These are phyloP conservation scores for Falco naumanni DNA, from an alignment of 2,797 vertebrate genomes.

Conservation along the genomic window DNA sequence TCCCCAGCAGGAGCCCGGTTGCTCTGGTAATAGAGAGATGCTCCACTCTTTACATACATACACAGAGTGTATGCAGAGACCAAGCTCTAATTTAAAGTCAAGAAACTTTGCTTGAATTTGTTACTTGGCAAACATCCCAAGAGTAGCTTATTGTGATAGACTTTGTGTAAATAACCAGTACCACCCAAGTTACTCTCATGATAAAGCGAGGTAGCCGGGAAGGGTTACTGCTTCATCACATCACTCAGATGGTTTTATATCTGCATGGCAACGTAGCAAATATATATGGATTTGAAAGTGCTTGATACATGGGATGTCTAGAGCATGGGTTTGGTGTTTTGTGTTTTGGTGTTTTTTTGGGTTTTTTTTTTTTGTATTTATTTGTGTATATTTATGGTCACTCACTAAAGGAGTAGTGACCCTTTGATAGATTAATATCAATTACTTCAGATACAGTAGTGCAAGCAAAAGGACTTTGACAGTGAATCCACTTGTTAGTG, in stretches of 20 bases:
- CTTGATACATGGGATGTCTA: not conserved
- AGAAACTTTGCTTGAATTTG: not conserved
- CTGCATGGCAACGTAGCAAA: not conserved
- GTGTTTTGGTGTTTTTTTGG: too few relatives aligned
- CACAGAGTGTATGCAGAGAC: not conserved
- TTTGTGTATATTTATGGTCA: slow-evolving; percentile 30
- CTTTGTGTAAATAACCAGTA: slow-evolving; percentile 11
- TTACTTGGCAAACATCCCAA: slow-evolving; percentile 8
- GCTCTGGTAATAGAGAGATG: not conserved
- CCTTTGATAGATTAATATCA: slow-evolving; percentile 22
- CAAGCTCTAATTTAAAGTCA: not conserved
- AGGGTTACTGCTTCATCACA: slow-evolving; percentile 6
- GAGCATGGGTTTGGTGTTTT: not conserved
- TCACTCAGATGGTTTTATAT: slow-evolving; percentile 17
- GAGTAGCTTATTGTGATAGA: not conserved
- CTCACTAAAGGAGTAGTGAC: not conserved
- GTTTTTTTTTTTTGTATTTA: not conserved
- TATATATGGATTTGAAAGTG: not conserved
- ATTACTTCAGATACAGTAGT: not conserved
- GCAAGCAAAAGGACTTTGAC: not conserved
- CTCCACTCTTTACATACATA: not conserved
- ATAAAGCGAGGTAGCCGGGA: not conserved
- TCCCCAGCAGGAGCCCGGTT: not conserved
- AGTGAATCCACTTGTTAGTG: not conserved
- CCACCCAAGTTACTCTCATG: not conserved